These are phyloP conservation scores for Anastrepha obliqua DNA, from an alignment of 1,140 invertebrate genomes.

Conservation along the genomic window DNA sequence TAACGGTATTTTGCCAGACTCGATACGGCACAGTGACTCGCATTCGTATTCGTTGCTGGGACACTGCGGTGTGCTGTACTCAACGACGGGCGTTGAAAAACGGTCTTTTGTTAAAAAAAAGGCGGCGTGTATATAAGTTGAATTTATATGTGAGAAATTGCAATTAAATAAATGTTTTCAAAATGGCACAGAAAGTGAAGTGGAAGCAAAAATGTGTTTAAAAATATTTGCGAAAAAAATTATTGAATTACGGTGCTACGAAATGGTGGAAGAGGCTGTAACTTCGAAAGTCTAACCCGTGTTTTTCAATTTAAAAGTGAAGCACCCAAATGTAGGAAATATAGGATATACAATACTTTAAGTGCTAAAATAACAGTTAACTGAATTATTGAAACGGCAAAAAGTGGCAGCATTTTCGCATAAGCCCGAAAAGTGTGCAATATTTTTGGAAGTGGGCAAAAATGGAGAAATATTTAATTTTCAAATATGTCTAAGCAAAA, in stretches of 20 bases:
- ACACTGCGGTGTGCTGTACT: constrained; percentile 29
- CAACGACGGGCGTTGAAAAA: constrained; percentile 1
- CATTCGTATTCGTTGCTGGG: constrained; percentile 36
- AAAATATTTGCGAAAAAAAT: neutral
- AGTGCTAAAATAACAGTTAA: neutral
- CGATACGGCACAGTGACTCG: neutral
- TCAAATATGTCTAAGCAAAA: too few species aligned
- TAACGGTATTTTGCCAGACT: neutral
- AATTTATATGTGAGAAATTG: neutral
- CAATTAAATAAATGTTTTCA: neutral
- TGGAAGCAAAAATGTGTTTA: constrained; percentile 25
- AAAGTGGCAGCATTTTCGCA: neutral
- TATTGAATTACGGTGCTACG: neutral
- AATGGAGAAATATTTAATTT: too few species aligned
- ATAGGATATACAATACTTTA: too few species aligned
- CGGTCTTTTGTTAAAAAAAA: neutral
- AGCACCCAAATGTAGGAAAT: too few species aligned
- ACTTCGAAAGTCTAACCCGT: too few species aligned
- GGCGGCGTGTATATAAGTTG: neutral
- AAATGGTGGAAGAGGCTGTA: neutral
- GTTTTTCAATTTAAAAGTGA: too few species aligned
- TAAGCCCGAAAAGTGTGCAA: too few species aligned
- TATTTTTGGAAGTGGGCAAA: too few species aligned
- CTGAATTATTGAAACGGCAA: neutral
- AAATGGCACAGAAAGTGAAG: constrained; percentile 30